Evolutionary conservation across 2,888 invertebrate genomes (phyloP), one percentile per base, ranked within the genome.

Genomic region (Erebia aethiops): DNA sequence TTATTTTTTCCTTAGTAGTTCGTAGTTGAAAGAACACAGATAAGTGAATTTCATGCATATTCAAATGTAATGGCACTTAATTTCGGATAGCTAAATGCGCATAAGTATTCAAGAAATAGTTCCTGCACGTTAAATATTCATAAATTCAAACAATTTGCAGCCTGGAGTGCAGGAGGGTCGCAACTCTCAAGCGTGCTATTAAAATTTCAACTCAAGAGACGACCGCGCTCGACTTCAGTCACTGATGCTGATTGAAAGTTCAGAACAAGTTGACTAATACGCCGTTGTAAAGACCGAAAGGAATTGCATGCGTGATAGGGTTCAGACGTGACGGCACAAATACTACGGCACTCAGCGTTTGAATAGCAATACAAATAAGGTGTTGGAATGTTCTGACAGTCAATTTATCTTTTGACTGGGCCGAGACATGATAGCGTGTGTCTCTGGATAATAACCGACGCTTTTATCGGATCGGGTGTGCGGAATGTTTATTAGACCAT

Each of bases 141-240:
- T 85, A 81, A 78, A 78, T 76, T 79, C 80, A 81, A 81, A 80
- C 78, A 80, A 75, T 74, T 73, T 75, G 77, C 70, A 70, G 74
- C 65, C 75, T 71, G 71, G 77, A 75, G 79, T 79, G 84, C 83
- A 80, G 83, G 84, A 80, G 82, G 58, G 67, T 52, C 81, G 82
- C 81, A 11, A 84, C 81, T 41, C 81, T 82, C 82, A 14, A 84
- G 81, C 82, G 77, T 80, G 84, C 83, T 86, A 86, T 86, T 87
- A 86, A 84, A 84, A 85, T 87, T 86, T 86, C 84, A 85, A 81
- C 79, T 82, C 75, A n/a, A n/a, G n/a, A n/a, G n/a, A n/a, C n/a
- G n/a, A n/a, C n/a, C n/a, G n/a, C n/a, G n/a, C n/a, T n/a, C n/a
- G n/a, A n/a, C n/a, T n/a, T n/a, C n/a, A n/a, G n/a, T n/a, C n/a